phyloP scores from a whole-genome alignment of 2,888 invertebrate species.

The Agonopterix arenella region DNA sequence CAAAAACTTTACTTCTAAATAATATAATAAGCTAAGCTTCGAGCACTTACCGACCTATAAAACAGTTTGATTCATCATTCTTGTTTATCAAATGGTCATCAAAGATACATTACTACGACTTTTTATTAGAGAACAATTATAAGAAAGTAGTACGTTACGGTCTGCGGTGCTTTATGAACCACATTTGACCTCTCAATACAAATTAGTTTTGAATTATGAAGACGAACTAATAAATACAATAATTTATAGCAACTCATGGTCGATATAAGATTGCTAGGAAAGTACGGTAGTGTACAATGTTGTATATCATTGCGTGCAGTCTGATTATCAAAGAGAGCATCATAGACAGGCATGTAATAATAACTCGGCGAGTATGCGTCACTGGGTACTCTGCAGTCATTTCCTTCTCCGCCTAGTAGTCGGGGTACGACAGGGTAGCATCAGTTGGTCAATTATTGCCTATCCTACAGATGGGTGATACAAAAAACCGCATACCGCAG shows the following conservation, averaged over 20 bases:
- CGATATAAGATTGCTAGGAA: no score
- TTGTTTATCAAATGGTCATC: constrained; percentile 50
- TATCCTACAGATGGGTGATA: constrained; percentile 38
- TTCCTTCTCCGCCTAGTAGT: constrained; percentile 27
- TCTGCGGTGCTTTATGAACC: constrained; percentile 20
- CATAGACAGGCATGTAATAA: constrained; percentile 28
- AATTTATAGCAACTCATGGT: no score
- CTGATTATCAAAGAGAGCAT: constrained; percentile 9
- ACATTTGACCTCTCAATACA: constrained; percentile 5
- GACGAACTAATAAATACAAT: no score
- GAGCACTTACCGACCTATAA: constrained; percentile 10
- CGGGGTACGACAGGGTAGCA: constrained; percentile 21
- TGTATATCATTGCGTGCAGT: constrained; percentile 2
- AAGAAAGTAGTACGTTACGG: constrained; percentile 25
- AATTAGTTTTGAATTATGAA: not conserved
- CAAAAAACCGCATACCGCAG: constrained; percentile 55
- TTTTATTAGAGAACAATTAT: constrained; percentile 46
- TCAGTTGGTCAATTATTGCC: constrained; percentile 31
- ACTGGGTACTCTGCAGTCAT: constrained; percentile 23
- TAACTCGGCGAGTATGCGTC: constrained; percentile 19
- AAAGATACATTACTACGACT: constrained; percentile 50
- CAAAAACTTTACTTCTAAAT: constrained; percentile 28
- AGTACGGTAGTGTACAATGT: no score
- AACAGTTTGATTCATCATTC: constrained; percentile 47
- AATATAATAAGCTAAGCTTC: constrained; percentile 8